Conservation (phyloP, 2,888 invertebrate genomes). For the Steinernema carpocapsae region DNA sequence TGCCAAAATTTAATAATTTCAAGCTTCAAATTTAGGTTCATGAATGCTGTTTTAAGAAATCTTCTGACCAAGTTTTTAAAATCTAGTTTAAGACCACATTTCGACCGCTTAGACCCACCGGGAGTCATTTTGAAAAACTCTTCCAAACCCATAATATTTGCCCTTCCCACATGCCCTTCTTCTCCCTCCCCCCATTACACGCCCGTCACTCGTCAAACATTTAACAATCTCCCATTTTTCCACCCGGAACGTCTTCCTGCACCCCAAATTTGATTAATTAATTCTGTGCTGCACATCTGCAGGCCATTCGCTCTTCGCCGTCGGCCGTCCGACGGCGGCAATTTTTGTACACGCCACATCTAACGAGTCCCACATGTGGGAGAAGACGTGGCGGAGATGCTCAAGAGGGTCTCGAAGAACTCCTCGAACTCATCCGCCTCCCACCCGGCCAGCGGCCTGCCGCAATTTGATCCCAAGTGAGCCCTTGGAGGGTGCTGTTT, state of each 20-base stretch:
- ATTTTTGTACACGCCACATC: conserved; percentile 21
- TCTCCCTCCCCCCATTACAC: background rate
- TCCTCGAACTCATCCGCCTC: background rate
- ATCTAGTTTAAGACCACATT: no score
- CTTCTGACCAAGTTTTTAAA: no score
- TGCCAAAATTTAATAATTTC: no score
- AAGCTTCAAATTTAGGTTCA: no score
- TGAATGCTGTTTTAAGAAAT: no score
- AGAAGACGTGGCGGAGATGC: background rate
- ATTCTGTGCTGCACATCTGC: conserved; percentile 32
- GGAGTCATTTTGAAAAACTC: no score
- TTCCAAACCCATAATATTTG: background rate
- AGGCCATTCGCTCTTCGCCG: conserved; percentile 5
- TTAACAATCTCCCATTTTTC: conserved; percentile 18
- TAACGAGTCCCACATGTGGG: conserved; percentile 29
- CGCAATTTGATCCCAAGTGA: no score
- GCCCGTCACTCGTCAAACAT: conserved; percentile 31
- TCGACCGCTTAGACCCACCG: no score
- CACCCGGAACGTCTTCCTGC: background rate
- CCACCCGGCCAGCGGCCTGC: no score
- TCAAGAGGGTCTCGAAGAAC: background rate
- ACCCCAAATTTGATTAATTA: conserved; percentile 30
- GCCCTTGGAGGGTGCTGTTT: background rate
- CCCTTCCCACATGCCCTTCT: background rate
- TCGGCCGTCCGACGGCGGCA: background rate